Evolutionary conservation across 2,113 vertebrate species (phyloP).

Genomic region (Toxotes chatareus): DNA sequence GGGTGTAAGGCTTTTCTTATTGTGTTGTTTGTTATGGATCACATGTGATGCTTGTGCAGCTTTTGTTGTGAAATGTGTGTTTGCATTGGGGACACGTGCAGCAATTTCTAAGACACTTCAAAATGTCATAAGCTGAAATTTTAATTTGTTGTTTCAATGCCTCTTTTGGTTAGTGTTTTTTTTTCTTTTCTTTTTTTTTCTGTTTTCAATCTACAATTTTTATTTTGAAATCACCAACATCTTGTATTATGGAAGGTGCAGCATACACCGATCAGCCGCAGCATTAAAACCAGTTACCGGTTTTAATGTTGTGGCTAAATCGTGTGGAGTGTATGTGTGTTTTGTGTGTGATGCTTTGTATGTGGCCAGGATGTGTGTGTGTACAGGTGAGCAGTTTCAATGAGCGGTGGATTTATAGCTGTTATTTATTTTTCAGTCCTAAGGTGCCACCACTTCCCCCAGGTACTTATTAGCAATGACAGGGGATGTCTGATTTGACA

Average conservation of each 20-base stretch:
- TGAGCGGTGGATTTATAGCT: conserved; percentile 24
- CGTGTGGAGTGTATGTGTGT: not conserved
- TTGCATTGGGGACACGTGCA: not conserved
- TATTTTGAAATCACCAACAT: not conserved
- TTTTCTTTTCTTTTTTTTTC: not conserved
- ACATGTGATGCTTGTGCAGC: conserved; percentile 7
- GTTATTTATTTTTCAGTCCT: conserved; percentile 52
- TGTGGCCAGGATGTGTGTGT: not conserved
- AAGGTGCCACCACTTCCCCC: conserved; percentile 49
- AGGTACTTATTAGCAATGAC: conserved; percentile 76
- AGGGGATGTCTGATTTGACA: conserved; percentile 75
- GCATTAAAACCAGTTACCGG: no score
- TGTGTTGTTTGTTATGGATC: conserved; percentile 14
- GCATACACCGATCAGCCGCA: not conserved
- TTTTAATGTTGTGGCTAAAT: no score
- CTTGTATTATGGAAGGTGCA: not conserved
- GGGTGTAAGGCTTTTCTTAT: conserved; percentile 24
- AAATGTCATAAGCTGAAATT: not conserved
- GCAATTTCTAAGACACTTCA: not conserved
- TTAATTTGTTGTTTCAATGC: not conserved
- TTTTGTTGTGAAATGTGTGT: conserved; percentile 25
- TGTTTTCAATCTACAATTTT: not conserved
- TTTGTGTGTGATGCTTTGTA: not conserved
- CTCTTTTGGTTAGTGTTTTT: not conserved
- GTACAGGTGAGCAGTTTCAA: conserved; percentile 4